Evolutionary conservation across 2,888 invertebrate genomes (phyloP).

Genomic region (Biston betularia): DNA sequence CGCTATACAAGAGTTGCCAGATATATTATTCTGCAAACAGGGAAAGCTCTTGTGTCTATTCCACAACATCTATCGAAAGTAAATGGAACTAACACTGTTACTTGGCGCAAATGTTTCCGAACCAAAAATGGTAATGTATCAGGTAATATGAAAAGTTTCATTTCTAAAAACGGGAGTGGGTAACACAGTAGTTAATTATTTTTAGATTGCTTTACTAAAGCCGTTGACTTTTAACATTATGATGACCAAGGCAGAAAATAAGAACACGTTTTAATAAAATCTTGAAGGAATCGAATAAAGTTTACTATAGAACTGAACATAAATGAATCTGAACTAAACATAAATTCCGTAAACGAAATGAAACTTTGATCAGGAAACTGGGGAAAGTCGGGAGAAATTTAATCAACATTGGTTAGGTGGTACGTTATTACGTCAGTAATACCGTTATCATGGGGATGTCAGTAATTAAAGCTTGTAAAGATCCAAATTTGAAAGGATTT

Average conservation of each 20-base stretch:
- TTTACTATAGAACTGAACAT: background rate
- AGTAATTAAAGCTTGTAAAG: conserved; percentile 8
- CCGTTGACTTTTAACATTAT: too few relatives aligned
- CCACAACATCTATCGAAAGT: conserved; percentile 24
- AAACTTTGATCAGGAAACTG: conserved; percentile 24
- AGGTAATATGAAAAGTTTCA: background rate
- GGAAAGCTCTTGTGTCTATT: conserved; percentile 33
- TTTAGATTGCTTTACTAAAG: too few relatives aligned
- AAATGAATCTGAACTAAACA: background rate
- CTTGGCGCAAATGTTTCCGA: background rate
- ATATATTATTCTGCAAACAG: conserved; percentile 41
- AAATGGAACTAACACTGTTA: conserved; percentile 28
- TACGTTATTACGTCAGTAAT: background rate
- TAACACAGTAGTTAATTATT: too few relatives aligned
- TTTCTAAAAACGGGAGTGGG: background rate
- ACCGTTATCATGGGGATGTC: background rate
- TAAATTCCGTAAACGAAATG: too few relatives aligned
- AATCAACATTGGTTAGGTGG: conserved; percentile 35
- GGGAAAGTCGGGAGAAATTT: conserved; percentile 30
- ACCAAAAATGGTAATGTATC: background rate
- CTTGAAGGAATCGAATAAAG: background rate
- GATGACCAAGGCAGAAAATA: conserved; percentile 4
- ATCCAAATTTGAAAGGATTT: background rate
- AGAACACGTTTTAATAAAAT: conserved; percentile 1
- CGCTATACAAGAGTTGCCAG: conserved; percentile 26